Percentiles rank a stretch among this genome's conserved stretches.
These are phyloP conservation scores for Corydoras sp. DNA, from an alignment of 2,113 vertebrate species.

Conservation along the genomic window DNA sequence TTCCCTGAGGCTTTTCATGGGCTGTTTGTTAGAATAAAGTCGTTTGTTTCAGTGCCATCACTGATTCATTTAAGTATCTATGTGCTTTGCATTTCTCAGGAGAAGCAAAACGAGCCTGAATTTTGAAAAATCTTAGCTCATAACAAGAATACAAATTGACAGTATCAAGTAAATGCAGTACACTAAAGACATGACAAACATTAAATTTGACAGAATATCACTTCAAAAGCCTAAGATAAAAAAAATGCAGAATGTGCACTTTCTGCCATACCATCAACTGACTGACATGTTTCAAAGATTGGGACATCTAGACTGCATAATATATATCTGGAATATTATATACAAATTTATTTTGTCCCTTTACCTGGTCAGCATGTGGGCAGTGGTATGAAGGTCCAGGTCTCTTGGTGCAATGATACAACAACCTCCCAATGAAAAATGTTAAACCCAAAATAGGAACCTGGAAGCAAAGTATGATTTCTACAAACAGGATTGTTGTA, in stretches of 20 bases:
- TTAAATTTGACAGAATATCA: slow-evolving; percentile 14
- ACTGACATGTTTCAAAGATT: slow-evolving; percentile 2
- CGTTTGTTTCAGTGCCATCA: no score
- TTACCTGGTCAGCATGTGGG: background rate
- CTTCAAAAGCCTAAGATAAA: slow-evolving; percentile 14
- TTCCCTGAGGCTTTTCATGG: no score
- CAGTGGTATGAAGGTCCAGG: background rate
- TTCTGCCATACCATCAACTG: background rate
- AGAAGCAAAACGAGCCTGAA: no score
- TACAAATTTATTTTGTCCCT: slow-evolving; percentile 9
- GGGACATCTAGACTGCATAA: background rate
- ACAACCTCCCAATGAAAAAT: slow-evolving; percentile 22
- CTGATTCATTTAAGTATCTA: no score
- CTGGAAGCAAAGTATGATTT: slow-evolving; percentile 20
- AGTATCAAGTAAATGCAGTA: slow-evolving; percentile 4
- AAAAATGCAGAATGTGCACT: slow-evolving; percentile 1
- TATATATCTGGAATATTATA: background rate
- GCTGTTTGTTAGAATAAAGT: no score
- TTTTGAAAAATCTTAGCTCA: slow-evolving; percentile 31
- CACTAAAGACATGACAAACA: slow-evolving; percentile 1
- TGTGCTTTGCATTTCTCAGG: no score
- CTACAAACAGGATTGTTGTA: slow-evolving; percentile 45
- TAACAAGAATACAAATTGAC: slow-evolving; percentile 31
- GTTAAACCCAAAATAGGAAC: slow-evolving; percentile 42
- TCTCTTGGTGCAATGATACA: slow-evolving; percentile 38